These are phyloP conservation scores for Tridacna crocea DNA, from an alignment of 2,888 invertebrate genomes.

Conservation along the genomic window DNA sequence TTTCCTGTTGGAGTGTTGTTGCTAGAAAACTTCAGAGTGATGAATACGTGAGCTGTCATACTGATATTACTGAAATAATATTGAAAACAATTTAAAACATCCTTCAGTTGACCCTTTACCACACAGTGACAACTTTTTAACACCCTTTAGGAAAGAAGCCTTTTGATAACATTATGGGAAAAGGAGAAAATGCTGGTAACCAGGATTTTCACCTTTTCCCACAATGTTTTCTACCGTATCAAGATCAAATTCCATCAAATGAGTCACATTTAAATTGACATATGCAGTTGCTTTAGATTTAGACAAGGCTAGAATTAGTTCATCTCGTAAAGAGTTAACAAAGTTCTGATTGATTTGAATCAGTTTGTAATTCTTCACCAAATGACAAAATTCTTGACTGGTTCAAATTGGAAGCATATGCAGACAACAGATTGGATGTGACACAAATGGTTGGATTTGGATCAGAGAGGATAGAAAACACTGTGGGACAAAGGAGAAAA, in stretches of 20 bases:
- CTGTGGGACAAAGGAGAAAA: not conserved
- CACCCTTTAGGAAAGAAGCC: not conserved
- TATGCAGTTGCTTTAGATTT: not conserved
- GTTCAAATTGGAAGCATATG: no score
- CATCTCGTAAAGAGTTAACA: not conserved
- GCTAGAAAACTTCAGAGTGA: no score
- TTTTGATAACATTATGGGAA: not conserved
- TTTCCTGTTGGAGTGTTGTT: no score
- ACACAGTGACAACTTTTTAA: not conserved
- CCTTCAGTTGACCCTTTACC: not conserved
- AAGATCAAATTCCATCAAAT: no score
- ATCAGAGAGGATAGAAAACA: not conserved
- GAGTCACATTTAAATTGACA: not conserved
- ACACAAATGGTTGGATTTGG: no score
- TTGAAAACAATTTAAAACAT: not conserved
- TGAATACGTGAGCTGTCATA: not conserved
- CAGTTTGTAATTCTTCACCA: no score
- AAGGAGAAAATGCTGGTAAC: not conserved
- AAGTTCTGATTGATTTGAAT: not conserved
- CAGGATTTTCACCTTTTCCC: not conserved
- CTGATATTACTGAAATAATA: not conserved
- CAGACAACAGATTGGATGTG: no score
- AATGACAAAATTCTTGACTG: no score
- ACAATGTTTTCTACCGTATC: not conserved
- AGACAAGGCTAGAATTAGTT: not conserved